Percentiles rank a stretch among this genome's conserved stretches.
phyloP scores from a whole-genome alignment of 2,888 invertebrate genomes.

The Scelioninae gen. 1 region DNA sequence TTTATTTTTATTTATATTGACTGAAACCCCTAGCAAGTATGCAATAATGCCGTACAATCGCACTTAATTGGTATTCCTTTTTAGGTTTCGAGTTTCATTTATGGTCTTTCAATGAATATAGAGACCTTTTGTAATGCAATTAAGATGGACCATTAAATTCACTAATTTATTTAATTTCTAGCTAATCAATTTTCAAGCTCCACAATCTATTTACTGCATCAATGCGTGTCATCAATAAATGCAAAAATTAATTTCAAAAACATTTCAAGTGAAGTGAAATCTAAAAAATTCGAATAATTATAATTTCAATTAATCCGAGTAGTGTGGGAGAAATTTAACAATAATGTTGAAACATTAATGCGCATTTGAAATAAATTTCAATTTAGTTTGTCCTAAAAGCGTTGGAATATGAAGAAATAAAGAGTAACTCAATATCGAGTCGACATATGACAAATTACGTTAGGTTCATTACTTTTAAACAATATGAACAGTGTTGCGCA shows the following conservation, averaged over 20 bases:
- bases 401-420: conserved; percentile 32
- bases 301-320: not conserved
- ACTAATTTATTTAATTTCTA: conserved; percentile 32
- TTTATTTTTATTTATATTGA: too few species aligned
- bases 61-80: too few species aligned
- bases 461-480: conserved; percentile 35
- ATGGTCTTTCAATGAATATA: conserved; percentile 17
- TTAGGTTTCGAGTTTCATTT: too few species aligned
- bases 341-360: conserved; percentile 13
- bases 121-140: conserved; percentile 34
- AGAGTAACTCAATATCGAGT: conserved; percentile 40
- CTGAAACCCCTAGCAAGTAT: too few species aligned
- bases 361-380: conserved; percentile 5
- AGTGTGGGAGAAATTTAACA: not conserved
- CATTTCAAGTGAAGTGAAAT: not conserved
- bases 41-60: too few species aligned
- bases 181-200: not conserved
- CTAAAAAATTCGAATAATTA: not conserved
- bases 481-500: conserved; percentile 18
- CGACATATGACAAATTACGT: conserved; percentile 51
- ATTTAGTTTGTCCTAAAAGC: conserved; percentile 19
- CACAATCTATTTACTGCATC: conserved; percentile 3
- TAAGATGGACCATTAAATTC: conserved; percentile 21
- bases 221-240: not conserved
- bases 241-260: not conserved